Base-by-base conservation (phyloP, 2,888 invertebrate genomes). In the Drosophila mettleri region DNA sequence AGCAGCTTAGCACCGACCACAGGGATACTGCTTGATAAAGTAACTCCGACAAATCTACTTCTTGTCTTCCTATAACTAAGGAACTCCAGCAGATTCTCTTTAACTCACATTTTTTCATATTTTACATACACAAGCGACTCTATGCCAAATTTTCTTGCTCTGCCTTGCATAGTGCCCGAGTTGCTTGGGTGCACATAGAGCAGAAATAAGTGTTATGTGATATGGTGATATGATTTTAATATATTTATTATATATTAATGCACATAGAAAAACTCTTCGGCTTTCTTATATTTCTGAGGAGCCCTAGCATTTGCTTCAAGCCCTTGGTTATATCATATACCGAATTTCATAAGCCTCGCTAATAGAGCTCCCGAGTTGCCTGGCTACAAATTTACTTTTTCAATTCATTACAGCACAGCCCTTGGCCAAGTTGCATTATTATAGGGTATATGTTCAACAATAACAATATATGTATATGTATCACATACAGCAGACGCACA, bases 381-480 rank as follows among this genome's bases (percentile, higher is more conserved):
- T 24, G 3, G 24, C 24, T 5, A 24, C 3, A 24, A 24, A 24
- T 24, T 3, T 24, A 4, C 24, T 24, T n/a, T n/a, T n/a, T n/a
- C n/a, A n/a, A n/a, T n/a, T n/a, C n/a, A n/a, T n/a, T n/a, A n/a
- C n/a, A n/a, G 10, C 18, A 10, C 4, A 5, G 20, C 3, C 6
- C 2, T n/a, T 5, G 0, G 24, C n/a, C 0, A 2, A 24, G 3
- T 10, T 2, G 6, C 10, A 16, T 10, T 45, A 22, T 34, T 22
- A n/a, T 0, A 49, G 49, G 49, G 49, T 49, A 49, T 34, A 16
- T 8, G 20, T 12, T 33, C 20, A 20, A 20, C 31, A 5, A 48
- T 20, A 33, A 48, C 48, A 48, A 48, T 33, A 48, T 31, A 20
- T 33, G 9, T 33, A 48, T 31, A 20, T 33, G 9, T 20, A 20